Base-by-base conservation (phyloP, 2,797 vertebrate genomes). In the Malacoraja senta region DNA sequence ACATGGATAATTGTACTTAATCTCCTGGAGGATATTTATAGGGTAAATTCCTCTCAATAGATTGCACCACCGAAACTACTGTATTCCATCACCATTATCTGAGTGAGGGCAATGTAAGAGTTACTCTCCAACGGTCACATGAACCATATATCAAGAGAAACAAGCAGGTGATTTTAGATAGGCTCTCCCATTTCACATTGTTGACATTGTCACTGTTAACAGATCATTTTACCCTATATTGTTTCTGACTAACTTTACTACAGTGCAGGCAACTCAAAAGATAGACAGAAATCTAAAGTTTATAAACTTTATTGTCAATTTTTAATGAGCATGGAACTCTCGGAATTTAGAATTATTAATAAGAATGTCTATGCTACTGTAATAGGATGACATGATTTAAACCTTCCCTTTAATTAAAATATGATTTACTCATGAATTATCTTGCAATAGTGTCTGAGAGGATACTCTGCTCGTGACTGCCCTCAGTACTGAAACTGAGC, bases 1-100 rank as follows among this genome's bases (percentile, higher is more conserved):
- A 63, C 29, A 86, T 53, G 71, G 90, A 91, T 91, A 91, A 91
- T 74, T 91, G 71, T 53, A 76, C 44, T 53, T 92, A 76, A 92
- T 92, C 71, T 38, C 35, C 90, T 76, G 26, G 12, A 9, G 44
- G 38, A 76, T 53, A 6, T 74, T 92, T 76, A 19, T 19, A 8
- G 76, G 68, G n/a, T 72, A 72, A 91, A 91, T 91, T 72, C 24
- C 68, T 15, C 35, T 71, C 90, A 44, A 74, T 74, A 91, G 74
- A 8, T 91, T 72, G 38, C 19, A 91, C 32, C 38, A 13, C 21
- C 71, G 53, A 72, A 74, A 35, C 68, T 74, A 72, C 35, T 44
- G 68, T 91, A 74, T 91, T 44, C 24, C 65, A 26, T 44, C 68
- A 91, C 17, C 32, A 72, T 24, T 71, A 72, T 44, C 88, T 32